Conservation (phyloP, 2,888 invertebrate genomes). For the Oxycera nigricornis region DNA sequence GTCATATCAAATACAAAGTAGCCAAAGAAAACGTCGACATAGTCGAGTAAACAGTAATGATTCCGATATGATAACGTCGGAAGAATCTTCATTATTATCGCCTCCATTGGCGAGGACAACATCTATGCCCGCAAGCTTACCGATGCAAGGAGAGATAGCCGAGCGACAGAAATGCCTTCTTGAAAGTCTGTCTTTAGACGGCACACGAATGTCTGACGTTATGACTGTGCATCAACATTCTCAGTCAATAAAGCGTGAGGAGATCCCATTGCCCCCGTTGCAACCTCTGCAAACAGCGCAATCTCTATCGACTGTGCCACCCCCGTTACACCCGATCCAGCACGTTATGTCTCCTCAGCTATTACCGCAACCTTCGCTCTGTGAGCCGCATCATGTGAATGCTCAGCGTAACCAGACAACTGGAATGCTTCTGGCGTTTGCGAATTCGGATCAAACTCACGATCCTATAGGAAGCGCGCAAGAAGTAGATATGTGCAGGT, state of each 20-base stretch:
- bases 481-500: not conserved
- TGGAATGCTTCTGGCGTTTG: conserved; percentile 67
- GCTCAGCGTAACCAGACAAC: conserved; percentile 63
- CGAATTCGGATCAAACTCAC: conserved; percentile 53
- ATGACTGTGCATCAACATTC: not conserved
- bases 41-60: conserved; percentile 80
- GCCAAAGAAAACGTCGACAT: conserved; percentile 66
- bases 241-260: not conserved
- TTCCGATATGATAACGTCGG: conserved; percentile 77
- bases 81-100: conserved; percentile 70
- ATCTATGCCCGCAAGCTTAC: conserved; percentile 46
- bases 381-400: not conserved
- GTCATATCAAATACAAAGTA: conserved; percentile 51
- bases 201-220: not conserved
- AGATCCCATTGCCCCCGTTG: conserved; percentile 18
- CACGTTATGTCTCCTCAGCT: not conserved
- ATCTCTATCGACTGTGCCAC: conserved; percentile 49
- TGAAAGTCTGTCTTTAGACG: conserved; percentile 12
- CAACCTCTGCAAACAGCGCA: conserved; percentile 9
- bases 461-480: conserved; percentile 26
- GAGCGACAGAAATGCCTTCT: conserved; percentile 29
- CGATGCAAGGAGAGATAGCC: conserved; percentile 45
- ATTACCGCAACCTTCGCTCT: not conserved
- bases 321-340: conserved; percentile 37
- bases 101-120: conserved; percentile 57